phyloP scores from a whole-genome alignment of 2,888 invertebrate species.

The Drosophila prolongata region DNA sequence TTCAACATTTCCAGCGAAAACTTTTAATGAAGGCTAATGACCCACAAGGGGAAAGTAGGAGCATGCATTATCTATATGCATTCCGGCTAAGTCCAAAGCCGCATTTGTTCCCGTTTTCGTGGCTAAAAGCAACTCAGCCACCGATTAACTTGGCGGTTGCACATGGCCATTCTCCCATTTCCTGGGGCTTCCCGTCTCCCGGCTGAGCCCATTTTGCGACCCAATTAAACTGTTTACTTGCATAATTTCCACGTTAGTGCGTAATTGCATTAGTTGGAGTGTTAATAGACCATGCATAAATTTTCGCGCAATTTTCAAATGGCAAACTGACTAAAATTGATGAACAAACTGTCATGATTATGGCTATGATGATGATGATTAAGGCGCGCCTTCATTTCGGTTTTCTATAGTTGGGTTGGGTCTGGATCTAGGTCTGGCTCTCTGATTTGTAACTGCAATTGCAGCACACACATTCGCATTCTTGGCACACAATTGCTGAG shows the following conservation, averaged over 20 bases:
- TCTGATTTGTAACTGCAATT: slow-evolving; percentile 55
- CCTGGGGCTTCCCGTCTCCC: slow-evolving; percentile 1
- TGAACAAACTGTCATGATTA: slow-evolving; percentile 46
- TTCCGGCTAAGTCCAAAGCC: slow-evolving; percentile 22
- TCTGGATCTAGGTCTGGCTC: slow-evolving; percentile 30
- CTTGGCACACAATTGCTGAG: slow-evolving; percentile 57
- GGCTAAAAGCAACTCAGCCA: slow-evolving; percentile 12
- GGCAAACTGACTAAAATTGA: slow-evolving; percentile 65
- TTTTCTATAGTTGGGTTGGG: slow-evolving; percentile 42
- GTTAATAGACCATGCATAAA: slow-evolving; percentile 50
- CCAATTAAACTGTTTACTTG: slow-evolving; percentile 79
- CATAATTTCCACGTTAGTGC: slow-evolving; percentile 74
- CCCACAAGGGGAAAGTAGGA: slow-evolving; percentile 9
- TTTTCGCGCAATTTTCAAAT: slow-evolving; percentile 70
- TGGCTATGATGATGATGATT: slow-evolving; percentile 33
- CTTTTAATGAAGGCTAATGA: slow-evolving; percentile 8
- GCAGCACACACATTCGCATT: slow-evolving; percentile 34
- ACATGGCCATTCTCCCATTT: slow-evolving; percentile 20
- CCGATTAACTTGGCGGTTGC: slow-evolving; percentile 20
- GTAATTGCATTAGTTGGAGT: slow-evolving; percentile 60
- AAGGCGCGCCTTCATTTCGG: slow-evolving; percentile 59
- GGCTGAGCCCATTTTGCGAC: slow-evolving; percentile 53
- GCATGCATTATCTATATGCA: slow-evolving; percentile 19
- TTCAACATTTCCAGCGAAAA: slow-evolving; percentile 1
- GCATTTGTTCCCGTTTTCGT: slow-evolving; percentile 27